phyloP scores from a whole-genome alignment of 1,140 invertebrate genomes.

The Brachionus sp. region DNA sequence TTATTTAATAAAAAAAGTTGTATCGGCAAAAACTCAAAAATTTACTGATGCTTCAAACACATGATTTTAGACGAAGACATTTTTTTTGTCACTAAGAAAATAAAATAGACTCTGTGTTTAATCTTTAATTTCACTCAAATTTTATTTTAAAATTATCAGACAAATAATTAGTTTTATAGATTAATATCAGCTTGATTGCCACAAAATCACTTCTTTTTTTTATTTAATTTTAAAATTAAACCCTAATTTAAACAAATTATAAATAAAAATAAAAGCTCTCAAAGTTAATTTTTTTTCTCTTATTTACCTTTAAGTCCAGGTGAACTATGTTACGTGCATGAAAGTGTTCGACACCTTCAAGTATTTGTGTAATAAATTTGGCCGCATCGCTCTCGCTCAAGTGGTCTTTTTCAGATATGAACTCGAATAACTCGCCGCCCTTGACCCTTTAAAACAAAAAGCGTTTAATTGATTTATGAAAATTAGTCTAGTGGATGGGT shows the following conservation, averaged over 20 bases:
- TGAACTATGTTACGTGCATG: constrained; percentile 63
- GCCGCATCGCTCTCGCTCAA: constrained; percentile 63
- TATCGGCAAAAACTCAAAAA: no score
- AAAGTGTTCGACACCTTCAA: constrained; percentile 62
- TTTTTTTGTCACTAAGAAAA: no score
- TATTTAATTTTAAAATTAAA: background rate
- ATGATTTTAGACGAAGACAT: no score
- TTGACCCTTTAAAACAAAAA: constrained; percentile 57
- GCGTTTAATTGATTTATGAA: background rate
- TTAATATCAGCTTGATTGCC: no score
- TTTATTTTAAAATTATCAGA: no score
- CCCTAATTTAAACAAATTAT: background rate
- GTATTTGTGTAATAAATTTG: constrained; percentile 63
- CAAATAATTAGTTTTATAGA: no score
- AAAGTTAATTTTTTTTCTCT: constrained; percentile 19
- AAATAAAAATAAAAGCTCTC: constrained; percentile 49
- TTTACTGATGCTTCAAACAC: no score
- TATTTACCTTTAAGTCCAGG: constrained; percentile 60
- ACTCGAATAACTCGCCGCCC: constrained; percentile 65
- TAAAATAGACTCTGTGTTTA: no score
- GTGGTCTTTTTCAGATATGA: constrained; percentile 62
- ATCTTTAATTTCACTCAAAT: no score
- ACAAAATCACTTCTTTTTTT: no score
- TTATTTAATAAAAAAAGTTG: no score
- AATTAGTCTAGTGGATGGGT: background rate